Percentiles rank a stretch among this genome's conserved stretches.
These are phyloP conservation scores for Lutjanus argentimaculatus DNA, from an alignment of 2,797 vertebrate species.

Conservation along the genomic window DNA sequence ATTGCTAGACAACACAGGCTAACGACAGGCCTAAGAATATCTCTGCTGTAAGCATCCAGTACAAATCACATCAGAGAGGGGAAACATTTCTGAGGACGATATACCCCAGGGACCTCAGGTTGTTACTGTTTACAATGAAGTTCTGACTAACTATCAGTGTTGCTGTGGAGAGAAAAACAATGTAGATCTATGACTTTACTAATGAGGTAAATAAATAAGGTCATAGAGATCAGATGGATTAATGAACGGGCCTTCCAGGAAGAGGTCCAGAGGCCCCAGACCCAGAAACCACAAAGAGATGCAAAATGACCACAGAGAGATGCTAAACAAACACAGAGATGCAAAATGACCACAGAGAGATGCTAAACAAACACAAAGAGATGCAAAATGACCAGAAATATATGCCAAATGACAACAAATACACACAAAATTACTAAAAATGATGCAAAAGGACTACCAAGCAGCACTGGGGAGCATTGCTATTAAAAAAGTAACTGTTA, in stretches of 20 bases:
- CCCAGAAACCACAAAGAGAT: too few species aligned
- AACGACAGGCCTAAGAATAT: conserved; percentile 37
- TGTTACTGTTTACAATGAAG: conserved; percentile 16
- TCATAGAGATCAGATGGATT: not conserved
- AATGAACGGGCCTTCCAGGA: not conserved
- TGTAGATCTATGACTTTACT: not conserved
- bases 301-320: too few species aligned
- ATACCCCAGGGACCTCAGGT: conserved; percentile 12
- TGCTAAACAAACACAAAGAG: too few species aligned
- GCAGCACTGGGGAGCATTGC: too few species aligned
- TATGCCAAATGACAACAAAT: too few species aligned
- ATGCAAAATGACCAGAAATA: too few species aligned
- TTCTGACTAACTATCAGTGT: not conserved
- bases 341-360: not conserved
- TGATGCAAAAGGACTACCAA: too few species aligned
- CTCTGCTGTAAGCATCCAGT: conserved; percentile 26
- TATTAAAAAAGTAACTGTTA: too few species aligned
- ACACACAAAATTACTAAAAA: too few species aligned
- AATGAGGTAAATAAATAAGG: conserved; percentile 22
- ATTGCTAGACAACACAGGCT: conserved; percentile 20
- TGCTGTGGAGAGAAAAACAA: not conserved
- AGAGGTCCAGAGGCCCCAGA: too few species aligned
- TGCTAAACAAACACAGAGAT: not conserved
- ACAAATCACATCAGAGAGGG: conserved; percentile 34
- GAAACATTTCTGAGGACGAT: not conserved